These are phyloP conservation scores for Periophthalmus magnuspinnatus DNA, from an alignment of 2,797 vertebrate genomes.

Conservation along the genomic window DNA sequence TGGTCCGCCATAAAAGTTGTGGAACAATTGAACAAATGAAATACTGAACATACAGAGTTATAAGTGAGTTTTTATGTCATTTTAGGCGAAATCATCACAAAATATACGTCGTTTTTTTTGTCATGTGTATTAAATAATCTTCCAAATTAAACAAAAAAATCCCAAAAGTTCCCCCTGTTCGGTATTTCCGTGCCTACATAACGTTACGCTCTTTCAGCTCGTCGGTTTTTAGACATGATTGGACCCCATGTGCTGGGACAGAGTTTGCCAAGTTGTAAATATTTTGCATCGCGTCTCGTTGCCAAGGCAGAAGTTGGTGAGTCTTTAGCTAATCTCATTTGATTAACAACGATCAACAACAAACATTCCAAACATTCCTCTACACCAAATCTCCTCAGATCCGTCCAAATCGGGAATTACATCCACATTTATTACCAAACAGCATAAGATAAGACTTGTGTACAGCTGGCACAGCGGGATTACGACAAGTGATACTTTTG, in stretches of 20 bases:
- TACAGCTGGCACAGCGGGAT: slow-evolving; percentile 2
- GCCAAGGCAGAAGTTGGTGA: slow-evolving; percentile 18
- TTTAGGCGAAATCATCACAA: too few relatives aligned
- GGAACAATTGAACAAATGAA: too few relatives aligned
- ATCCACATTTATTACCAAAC: slow-evolving; percentile 1
- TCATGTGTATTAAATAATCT: too few relatives aligned
- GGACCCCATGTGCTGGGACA: neutral
- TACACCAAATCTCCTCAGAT: slow-evolving; percentile 9
- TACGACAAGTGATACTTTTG: slow-evolving; percentile 3
- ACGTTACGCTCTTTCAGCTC: neutral
- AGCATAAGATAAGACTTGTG: neutral
- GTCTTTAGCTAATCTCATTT: slow-evolving; percentile 19
- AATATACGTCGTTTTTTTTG: too few relatives aligned
- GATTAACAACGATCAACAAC: slow-evolving; percentile 16
- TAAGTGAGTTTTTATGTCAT: too few relatives aligned
- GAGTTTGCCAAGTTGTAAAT: slow-evolving; percentile 11
- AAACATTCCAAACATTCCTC: slow-evolving; percentile 12
- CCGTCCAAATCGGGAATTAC: slow-evolving; percentile 4
- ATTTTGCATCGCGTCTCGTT: neutral
- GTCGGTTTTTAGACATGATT: slow-evolving; percentile 1
- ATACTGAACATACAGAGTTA: too few relatives aligned
- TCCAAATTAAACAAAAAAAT: neutral
- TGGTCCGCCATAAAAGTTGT: too few relatives aligned
- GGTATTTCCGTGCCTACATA: neutral
- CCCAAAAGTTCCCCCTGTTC: neutral